Evolutionary conservation across 2,113 vertebrate genomes (phyloP).

Genomic region (Rhinoptilus africanus): DNA sequence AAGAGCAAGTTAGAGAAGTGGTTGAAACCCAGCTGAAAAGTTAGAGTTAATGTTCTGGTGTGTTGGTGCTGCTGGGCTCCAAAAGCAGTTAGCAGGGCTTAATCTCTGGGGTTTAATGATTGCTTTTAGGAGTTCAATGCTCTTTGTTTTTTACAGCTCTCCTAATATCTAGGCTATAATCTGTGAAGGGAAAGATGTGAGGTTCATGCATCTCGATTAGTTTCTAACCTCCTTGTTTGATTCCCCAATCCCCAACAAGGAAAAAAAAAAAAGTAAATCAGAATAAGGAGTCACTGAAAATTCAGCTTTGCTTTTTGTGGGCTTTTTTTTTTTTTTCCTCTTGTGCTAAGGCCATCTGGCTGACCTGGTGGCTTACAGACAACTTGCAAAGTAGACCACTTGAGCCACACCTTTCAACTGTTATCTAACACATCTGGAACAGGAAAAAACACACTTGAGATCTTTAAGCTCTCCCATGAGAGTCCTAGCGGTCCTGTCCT

Average conservation of each 20-base stretch:
- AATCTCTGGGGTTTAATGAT: not conserved
- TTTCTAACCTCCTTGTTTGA: not conserved
- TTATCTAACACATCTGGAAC: slow-evolving; percentile 39
- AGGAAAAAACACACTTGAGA: slow-evolving; percentile 52
- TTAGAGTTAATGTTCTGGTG: not conserved
- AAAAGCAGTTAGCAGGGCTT: not conserved
- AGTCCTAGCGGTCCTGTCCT: not conserved
- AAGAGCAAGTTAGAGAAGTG: not conserved
- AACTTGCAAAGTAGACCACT: slow-evolving; percentile 13
- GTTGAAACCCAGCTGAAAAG: not conserved
- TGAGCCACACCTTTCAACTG: slow-evolving; percentile 21
- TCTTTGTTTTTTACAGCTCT: not conserved
- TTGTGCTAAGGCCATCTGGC: not conserved
- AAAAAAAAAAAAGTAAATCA: not conserved
- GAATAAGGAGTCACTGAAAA: not conserved
- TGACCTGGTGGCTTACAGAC: not conserved
- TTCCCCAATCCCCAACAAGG: not conserved
- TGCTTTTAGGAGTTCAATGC: not conserved
- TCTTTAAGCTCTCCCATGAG: not conserved
- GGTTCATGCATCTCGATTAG: not conserved
- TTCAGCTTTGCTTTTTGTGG: not conserved
- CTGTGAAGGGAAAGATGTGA: not conserved
- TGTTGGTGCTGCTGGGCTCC: not conserved
- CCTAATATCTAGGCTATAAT: not conserved
- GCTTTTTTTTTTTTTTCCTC: not conserved